These are phyloP conservation scores for Clitarchus hookeri DNA, from an alignment of 2,888 invertebrate species.

Conservation along the genomic window DNA sequence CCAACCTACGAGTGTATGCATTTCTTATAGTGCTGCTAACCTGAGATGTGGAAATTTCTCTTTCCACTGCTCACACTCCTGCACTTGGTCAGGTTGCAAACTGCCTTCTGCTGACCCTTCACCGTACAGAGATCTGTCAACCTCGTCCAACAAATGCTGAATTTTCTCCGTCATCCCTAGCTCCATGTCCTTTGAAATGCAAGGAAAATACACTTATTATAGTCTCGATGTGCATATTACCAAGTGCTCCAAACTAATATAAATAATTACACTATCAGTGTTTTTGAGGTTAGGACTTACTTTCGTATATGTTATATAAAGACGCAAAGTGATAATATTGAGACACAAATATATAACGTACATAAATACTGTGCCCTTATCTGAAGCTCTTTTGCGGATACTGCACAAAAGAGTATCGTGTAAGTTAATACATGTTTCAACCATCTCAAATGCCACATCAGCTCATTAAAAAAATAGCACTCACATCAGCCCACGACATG, in stretches of 20 bases:
- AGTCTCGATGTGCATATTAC: too few species aligned
- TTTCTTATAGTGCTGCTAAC: neutral
- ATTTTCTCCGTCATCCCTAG: constrained; percentile 35
- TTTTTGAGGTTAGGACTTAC: too few species aligned
- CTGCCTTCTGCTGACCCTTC: constrained; percentile 22
- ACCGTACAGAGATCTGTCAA: constrained; percentile 38
- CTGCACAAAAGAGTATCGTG: neutral
- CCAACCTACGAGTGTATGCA: too few species aligned
- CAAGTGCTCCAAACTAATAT: too few species aligned
- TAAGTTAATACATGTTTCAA: neutral
- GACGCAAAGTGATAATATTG: too few species aligned
- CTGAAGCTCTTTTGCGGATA: too few species aligned
- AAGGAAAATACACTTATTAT: neutral
- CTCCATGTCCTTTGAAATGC: constrained; percentile 34
- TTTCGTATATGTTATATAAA: too few species aligned
- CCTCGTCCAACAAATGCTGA: constrained; percentile 34
- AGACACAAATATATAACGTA: too few species aligned
- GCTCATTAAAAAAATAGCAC: neutral
- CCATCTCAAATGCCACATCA: too few species aligned
- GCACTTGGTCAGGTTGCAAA: neutral
- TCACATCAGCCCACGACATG: constrained; percentile 42
- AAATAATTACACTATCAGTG: too few species aligned
- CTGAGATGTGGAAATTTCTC: constrained; percentile 32
- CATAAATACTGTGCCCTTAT: too few species aligned
- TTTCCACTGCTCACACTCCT: constrained; percentile 33